phyloP scores from a whole-genome alignment of 2,888 invertebrate genomes.

The Calameuta pallipes region DNA sequence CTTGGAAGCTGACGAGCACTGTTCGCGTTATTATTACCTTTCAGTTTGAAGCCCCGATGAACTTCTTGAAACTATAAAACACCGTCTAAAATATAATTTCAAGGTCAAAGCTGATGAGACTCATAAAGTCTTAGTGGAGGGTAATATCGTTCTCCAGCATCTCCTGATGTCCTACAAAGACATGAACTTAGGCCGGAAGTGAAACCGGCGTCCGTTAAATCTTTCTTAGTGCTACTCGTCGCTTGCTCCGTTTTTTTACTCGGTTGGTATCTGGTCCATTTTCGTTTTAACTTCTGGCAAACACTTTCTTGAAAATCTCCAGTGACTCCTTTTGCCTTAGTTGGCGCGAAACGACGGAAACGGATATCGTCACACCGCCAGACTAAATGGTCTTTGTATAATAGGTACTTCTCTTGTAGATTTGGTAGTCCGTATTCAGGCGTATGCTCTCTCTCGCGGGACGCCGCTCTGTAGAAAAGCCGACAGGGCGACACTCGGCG shows the following conservation, averaged over 20 bases:
- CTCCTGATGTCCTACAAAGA: neutral
- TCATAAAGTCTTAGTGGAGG: neutral
- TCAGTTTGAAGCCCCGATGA: conserved; percentile 6
- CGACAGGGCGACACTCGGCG: conserved; percentile 45
- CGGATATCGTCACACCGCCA: neutral
- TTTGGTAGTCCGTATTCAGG: neutral
- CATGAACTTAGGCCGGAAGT: neutral
- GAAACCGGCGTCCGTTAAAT: neutral
- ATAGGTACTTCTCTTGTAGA: neutral
- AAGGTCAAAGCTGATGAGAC: neutral
- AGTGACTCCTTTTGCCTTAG: neutral
- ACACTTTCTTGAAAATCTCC: neutral
- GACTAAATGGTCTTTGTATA: neutral
- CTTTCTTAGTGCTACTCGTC: neutral
- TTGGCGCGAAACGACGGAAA: neutral
- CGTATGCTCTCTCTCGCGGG: neutral
- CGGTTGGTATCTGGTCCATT: neutral
- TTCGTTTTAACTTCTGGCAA: neutral
- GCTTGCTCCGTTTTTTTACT: neutral
- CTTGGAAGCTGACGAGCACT: conserved; percentile 34
- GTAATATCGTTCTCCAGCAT: neutral
- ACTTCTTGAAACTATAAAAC: neutral
- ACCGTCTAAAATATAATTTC: neutral
- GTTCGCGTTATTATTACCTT: conserved; percentile 35
- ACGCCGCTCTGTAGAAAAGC: conserved; percentile 18